Evolutionary conservation across 2,797 vertebrate species (phyloP).

Genomic region (Aplochiton taeniatus): DNA sequence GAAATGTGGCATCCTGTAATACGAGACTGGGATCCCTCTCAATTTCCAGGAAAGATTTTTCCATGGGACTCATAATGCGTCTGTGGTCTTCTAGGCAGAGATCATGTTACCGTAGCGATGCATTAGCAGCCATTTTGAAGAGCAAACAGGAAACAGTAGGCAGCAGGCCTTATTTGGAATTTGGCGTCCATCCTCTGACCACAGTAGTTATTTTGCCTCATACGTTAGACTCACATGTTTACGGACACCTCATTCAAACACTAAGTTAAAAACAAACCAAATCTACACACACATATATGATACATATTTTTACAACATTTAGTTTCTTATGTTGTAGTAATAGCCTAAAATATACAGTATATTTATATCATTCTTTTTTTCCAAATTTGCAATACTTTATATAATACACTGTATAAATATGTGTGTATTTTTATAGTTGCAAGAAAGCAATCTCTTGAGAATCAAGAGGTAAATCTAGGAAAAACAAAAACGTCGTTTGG

Average conservation of each 20-base stretch:
- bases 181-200: slow-evolving; percentile 42
- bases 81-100: slow-evolving; percentile 12
- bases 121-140: slow-evolving; percentile 34
- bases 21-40: neutral
- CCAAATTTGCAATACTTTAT: too few relatives aligned
- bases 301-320: too few relatives aligned
- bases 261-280: too few relatives aligned
- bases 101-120: slow-evolving; percentile 55
- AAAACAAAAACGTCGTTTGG: too few relatives aligned
- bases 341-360: neutral
- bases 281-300: too few relatives aligned
- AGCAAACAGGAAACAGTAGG: slow-evolving; percentile 37
- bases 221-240: neutral
- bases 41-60: neutral
- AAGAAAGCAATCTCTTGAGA: too few relatives aligned
- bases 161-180: slow-evolving; percentile 62
- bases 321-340: neutral
- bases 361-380: neutral
- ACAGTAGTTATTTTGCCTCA: slow-evolving; percentile 52
- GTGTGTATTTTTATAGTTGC: too few relatives aligned
- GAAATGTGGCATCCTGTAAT: too few relatives aligned
- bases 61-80: neutral
- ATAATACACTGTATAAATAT: too few relatives aligned
- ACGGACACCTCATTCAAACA: neutral
- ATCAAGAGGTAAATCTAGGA: too few relatives aligned